Conservation (phyloP, 2,888 invertebrate species). For the Salpingus planirostris region DNA sequence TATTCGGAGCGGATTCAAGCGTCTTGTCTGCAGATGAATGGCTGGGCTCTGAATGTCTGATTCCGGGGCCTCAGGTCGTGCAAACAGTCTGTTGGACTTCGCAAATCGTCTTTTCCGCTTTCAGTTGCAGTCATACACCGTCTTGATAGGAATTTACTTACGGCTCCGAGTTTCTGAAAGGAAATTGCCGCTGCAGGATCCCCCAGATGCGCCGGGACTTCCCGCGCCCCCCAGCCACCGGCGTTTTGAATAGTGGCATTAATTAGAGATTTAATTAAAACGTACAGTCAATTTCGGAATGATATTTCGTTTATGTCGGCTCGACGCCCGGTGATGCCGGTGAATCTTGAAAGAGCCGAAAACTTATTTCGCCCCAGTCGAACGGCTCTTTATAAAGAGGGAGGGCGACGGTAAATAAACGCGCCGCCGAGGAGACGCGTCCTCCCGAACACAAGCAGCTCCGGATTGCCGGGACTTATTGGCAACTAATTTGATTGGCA, state of each 20-base stretch:
- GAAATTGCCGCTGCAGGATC: no score
- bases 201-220: no score
- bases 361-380: constrained; percentile 22
- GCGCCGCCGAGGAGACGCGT: constrained; percentile 19
- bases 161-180: no score
- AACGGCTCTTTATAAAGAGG: constrained; percentile 24
- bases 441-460: constrained; percentile 21
- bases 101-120: no score
- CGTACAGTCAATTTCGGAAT: constrained; percentile 23
- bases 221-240: no score
- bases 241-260: constrained; percentile 26
- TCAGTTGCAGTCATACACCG: no score
- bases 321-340: constrained; percentile 14
- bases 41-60: no score
- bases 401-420: constrained; percentile 20
- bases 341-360: constrained; percentile 21
- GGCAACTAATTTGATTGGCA: constrained; percentile 31
- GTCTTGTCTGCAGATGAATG: no score
- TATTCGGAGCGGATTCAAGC: no score
- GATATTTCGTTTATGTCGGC: constrained; percentile 22
- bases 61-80: no score
- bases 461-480: constrained; percentile 25
- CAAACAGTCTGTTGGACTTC: no score
- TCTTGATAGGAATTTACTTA: no score
- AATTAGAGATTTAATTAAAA: constrained; percentile 29